Evolutionary conservation across 2,888 invertebrate species (phyloP), one percentile per base, ranked within the genome.

Genomic region (Phaonia tiefii): DNA sequence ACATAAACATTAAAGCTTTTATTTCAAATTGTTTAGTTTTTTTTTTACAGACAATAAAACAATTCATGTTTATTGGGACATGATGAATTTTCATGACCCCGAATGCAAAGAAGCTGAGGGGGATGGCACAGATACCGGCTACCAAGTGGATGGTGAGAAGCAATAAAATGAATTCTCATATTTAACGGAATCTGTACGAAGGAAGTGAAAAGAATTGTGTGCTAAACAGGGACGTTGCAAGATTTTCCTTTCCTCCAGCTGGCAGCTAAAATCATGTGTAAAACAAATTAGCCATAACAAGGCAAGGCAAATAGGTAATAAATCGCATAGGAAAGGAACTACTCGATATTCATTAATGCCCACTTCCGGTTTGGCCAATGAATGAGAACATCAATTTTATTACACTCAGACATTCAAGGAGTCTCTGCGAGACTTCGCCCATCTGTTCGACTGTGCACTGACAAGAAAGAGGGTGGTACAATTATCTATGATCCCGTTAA

Each of bases 271-370:
- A 65, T 73, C 65, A 76, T 66, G 51, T 58, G 60, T 70, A 76
- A 70, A 75, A 71, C 85, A 87, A 87, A 87, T 87, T 88, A 88
- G 87, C 87, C 86, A 87, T 87, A 87, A 88, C 84, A 85, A 85
- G 85, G 85, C 31, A 31, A 31, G 4, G 31, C 66, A 88, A 86
- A 86, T 85, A 75, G 81, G 84, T 56, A 83, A 86, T 88, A 87
- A 88, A 87, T 87, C 82, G 84, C 66, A 58, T 54, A 75, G 10
- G 69, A 39, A 83, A 75, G n/a, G n/a, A 74, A 73, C 65, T 54
- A 54, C 44, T 75, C 58, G 39, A 78, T 78, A 78, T 75, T 75
- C 69, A 63, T 81, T 81, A 74, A 63, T 54, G 54, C 31, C 44
- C 60, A 75, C 46, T 63, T 72, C 79, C 71, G 58, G 37, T 71